Evolutionary conservation across 37 sponge, comb jelly and placozoan genomes (phyloP).

Genomic region (Aphrocallistes beatrix): DNA sequence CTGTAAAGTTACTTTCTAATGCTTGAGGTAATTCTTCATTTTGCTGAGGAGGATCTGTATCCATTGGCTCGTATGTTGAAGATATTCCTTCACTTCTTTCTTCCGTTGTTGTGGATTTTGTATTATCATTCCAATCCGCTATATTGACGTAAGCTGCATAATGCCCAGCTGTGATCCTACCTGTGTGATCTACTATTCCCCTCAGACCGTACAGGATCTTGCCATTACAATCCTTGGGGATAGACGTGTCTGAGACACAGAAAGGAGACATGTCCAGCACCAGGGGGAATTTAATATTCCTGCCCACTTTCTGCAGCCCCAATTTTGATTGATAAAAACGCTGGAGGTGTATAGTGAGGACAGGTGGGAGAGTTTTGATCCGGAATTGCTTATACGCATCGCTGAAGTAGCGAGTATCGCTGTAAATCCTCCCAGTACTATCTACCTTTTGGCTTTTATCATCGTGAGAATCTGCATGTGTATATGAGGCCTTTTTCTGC

Average conservation of each 20-base stretch:
- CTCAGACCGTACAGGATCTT: slow-evolving; percentile 61
- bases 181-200: slow-evolving; percentile 82
- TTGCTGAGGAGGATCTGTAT: too few relatives aligned
- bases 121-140: slow-evolving; percentile 3
- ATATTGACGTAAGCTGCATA: slow-evolving; percentile 77
- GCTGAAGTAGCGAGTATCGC: not conserved
- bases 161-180: slow-evolving; percentile 77
- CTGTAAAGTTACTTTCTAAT: not conserved
- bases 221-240: slow-evolving; percentile 17
- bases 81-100: too few relatives aligned
- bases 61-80: too few relatives aligned
- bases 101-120: not conserved
- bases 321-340: slow-evolving; percentile 59
- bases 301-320: slow-evolving; percentile 52
- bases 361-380: slow-evolving; percentile 40
- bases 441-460: not conserved
- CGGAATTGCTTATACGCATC: slow-evolving; percentile 63
- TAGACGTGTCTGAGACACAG: slow-evolving; percentile 31
- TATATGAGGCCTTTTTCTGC: not conserved
- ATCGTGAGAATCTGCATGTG: not conserved
- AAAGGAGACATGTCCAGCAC: slow-evolving; percentile 67
- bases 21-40: too few relatives aligned
- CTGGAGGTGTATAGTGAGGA: slow-evolving; percentile 82
- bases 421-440: not conserved
- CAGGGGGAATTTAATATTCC: slow-evolving; percentile 56